A percentile compares a stretch with the other conserved stretches of the same genome.
phyloP scores from a whole-genome alignment of 2,113 vertebrate species.

The Rattus norvegicus region GRCr8 NC_086020.1:72544001-72544500 shows the following conservation, averaged over 20 bases:
- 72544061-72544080: too few species aligned
- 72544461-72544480: constrained; percentile 71
- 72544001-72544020: too few species aligned
- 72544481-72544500: constrained; percentile 61
- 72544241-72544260: not conserved
- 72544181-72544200: not conserved
- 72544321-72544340: not conserved
- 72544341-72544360: constrained; percentile 43
- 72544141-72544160: not conserved
- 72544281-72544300: not conserved
- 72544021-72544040: not conserved
- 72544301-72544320: constrained; percentile 18
- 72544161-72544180: not conserved
- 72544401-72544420: constrained; percentile 75
- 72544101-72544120: not conserved
- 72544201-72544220: not conserved
- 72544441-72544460: constrained; percentile 74
- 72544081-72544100: rapidly evolving
- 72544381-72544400: constrained; percentile 60
- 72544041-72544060: not conserved
- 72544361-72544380: constrained; percentile 64
- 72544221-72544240: not conserved
- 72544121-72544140: too few species aligned
- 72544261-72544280: constrained; percentile 1
- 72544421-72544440: constrained; percentile 66